Conservation (phyloP, 1,140 invertebrate genomes). For the Tetramorium parvispinum region DNA sequence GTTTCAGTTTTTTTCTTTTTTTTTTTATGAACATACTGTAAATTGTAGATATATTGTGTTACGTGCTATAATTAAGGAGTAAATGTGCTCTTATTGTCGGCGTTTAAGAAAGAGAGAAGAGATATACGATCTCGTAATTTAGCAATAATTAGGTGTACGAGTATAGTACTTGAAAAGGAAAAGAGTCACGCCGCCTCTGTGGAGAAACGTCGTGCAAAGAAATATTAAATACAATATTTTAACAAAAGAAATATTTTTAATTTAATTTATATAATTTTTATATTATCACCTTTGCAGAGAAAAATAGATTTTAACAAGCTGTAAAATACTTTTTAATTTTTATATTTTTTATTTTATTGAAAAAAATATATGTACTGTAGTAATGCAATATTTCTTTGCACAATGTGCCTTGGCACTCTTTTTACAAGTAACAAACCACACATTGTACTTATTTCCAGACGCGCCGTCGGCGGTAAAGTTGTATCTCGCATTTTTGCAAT, state of each 20-base stretch:
- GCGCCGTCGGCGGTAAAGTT: slow-evolving; percentile 72
- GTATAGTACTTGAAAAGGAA: too few relatives aligned
- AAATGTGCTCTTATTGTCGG: background rate
- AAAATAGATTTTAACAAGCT: background rate
- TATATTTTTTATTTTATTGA: background rate
- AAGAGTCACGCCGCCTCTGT: background rate
- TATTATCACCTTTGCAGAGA: background rate
- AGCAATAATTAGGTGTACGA: background rate
- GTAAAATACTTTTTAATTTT: background rate
- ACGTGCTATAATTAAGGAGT: background rate
- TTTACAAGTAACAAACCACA: background rate
- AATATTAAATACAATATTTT: background rate
- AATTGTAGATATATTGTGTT: too few relatives aligned
- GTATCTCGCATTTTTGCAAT: slow-evolving; percentile 78
- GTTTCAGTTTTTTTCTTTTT: too few relatives aligned
- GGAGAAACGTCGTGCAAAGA: background rate
- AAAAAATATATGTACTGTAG: background rate
- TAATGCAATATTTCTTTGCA: background rate
- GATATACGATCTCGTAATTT: background rate
- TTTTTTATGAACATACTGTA: too few relatives aligned
- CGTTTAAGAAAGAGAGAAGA: background rate
- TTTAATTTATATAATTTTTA: background rate
- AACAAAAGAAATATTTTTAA: background rate
- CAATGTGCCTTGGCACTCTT: background rate
- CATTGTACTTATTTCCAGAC: slow-evolving; percentile 73